Evolutionary conservation across 2,888 invertebrate species (phyloP).

Genomic region (Eupithecia abbreviata): DNA sequence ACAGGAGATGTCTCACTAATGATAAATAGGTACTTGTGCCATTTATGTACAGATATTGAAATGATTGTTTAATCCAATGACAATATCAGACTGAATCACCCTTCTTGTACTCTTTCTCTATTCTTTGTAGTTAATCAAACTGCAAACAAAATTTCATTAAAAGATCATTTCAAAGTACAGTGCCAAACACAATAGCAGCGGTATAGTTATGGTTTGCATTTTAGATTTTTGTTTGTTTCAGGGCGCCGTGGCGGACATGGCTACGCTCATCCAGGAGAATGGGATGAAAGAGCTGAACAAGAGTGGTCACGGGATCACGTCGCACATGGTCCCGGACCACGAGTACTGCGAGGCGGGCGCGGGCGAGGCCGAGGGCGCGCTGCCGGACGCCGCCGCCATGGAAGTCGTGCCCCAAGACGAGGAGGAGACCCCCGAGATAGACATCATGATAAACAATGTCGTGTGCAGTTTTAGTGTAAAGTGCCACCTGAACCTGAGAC

Average conservation of each 20-base stretch:
- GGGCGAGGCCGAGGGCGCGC: slow-evolving; percentile 53
- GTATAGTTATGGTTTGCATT: not conserved
- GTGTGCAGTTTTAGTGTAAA: slow-evolving; percentile 98
- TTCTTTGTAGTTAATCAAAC: not conserved
- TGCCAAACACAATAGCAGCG: not conserved
- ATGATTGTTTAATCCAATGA: slow-evolving; percentile 1
- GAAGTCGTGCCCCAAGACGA: slow-evolving; percentile 56
- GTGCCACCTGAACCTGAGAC: slow-evolving; percentile 97
- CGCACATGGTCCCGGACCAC: slow-evolving; percentile 82
- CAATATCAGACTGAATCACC: slow-evolving; percentile 7
- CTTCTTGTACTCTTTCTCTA: not conserved
- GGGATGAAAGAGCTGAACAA: slow-evolving; percentile 90
- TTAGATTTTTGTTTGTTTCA: slow-evolving; percentile 54
- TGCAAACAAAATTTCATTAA: not conserved
- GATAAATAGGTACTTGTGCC: slow-evolving; percentile 17
- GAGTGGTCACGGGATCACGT: slow-evolving; percentile 78
- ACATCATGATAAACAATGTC: slow-evolving; percentile 98
- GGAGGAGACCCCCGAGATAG: slow-evolving; percentile 90
- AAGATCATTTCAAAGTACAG: not conserved
- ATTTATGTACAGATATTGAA: slow-evolving; percentile 18
- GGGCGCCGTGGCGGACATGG: slow-evolving; percentile 84
- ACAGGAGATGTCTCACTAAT: slow-evolving; percentile 28
- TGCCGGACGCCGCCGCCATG: slow-evolving; percentile 54
- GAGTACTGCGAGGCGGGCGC: slow-evolving; percentile 77
- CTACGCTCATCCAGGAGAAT: slow-evolving; percentile 93